Percentiles rank a stretch among this genome's conserved stretches.
These are phyloP conservation scores for Monodelphis domestica DNA, from an alignment of 2,797 vertebrate species.

Conservation along the genomic window DNA sequence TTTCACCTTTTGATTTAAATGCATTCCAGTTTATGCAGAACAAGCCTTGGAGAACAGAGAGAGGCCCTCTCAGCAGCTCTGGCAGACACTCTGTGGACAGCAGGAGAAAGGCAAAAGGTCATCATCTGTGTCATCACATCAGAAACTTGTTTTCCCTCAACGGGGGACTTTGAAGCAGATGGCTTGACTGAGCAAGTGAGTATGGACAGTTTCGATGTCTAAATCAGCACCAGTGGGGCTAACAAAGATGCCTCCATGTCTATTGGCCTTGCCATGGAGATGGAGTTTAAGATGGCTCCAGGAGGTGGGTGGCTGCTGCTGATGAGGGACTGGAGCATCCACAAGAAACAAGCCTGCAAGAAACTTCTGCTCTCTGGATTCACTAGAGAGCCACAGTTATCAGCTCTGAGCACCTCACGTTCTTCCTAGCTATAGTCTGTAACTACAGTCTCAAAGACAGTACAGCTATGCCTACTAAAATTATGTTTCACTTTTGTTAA, in stretches of 20 bases:
- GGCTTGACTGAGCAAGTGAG: constrained; percentile 89
- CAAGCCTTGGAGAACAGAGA: constrained; percentile 84
- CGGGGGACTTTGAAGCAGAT: constrained; percentile 82
- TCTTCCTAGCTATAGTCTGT: background rate
- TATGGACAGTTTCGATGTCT: background rate
- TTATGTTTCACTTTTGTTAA: background rate
- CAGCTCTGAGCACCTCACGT: background rate
- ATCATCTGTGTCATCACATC: constrained; percentile 84
- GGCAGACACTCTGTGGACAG: constrained; percentile 89
- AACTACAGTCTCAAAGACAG: constrained; percentile 7
- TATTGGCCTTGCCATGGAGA: background rate
- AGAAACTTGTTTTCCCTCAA: constrained; percentile 72
- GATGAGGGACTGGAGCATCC: background rate
- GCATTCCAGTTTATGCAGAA: constrained; percentile 80
- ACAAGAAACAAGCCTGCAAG: background rate
- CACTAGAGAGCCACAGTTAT: background rate
- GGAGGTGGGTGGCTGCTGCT: background rate
- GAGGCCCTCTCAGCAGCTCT: constrained; percentile 83
- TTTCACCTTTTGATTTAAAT: background rate
- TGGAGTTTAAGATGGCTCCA: background rate
- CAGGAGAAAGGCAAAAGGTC: constrained; percentile 85
- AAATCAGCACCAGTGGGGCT: background rate
- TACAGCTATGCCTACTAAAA: constrained; percentile 1
- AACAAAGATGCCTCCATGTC: background rate
- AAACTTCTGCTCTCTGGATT: background rate